phyloP scores from a whole-genome alignment of 2,797 vertebrate genomes.

The Enoplosus armatus region DNA sequence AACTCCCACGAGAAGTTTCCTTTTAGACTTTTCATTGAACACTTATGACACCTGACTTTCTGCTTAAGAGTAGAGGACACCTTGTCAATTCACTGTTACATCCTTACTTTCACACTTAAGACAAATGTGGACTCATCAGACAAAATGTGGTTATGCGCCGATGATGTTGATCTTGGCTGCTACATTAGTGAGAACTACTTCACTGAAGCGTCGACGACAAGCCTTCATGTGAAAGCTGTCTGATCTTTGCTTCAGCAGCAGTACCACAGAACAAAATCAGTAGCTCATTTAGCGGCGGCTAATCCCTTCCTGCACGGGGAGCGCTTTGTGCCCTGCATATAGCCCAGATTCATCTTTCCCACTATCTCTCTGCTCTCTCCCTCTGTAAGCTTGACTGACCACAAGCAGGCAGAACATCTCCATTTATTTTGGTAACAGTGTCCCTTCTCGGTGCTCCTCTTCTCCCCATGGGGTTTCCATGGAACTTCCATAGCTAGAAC shows the following conservation, averaged over 20 bases:
- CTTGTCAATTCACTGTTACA: neutral
- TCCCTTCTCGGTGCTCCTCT: constrained; percentile 52
- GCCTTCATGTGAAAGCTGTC: constrained; percentile 28
- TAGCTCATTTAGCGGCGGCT: constrained; percentile 59
- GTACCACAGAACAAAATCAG: constrained; percentile 53
- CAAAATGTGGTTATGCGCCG: neutral
- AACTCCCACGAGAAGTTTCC: neutral
- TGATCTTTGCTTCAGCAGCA: constrained; percentile 40
- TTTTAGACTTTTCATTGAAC: neutral
- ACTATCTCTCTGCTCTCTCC: constrained; percentile 55
- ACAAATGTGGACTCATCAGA: constrained; percentile 5
- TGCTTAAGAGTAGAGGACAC: neutral
- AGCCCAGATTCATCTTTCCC: constrained; percentile 64
- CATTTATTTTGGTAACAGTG: constrained; percentile 83
- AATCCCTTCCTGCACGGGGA: constrained; percentile 77
- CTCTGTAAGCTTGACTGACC: constrained; percentile 77
- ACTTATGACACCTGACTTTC: no score
- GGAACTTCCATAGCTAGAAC: constrained; percentile 72
- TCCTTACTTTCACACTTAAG: neutral
- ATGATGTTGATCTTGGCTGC: neutral
- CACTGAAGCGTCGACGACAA: neutral
- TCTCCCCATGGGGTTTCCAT: constrained; percentile 78
- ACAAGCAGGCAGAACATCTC: constrained; percentile 83
- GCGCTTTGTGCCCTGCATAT: constrained; percentile 73
- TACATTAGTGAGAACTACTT: constrained; percentile 14